A percentile compares a stretch with the other conserved stretches of the same genome.
phyloP scores from a whole-genome alignment of 2,888 invertebrate genomes.

The Synanthedon tipuliformis region DNA sequence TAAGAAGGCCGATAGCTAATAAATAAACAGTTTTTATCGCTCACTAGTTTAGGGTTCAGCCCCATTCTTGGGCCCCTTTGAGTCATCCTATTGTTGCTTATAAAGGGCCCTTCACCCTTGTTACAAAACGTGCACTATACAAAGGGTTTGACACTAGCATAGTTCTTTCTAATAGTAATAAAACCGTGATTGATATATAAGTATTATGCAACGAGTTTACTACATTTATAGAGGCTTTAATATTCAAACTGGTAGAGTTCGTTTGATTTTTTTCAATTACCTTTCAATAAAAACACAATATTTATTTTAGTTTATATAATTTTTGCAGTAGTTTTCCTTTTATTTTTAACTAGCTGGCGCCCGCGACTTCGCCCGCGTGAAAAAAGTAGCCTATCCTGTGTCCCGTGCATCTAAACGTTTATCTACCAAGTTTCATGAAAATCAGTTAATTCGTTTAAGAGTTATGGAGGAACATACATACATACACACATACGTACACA shows the following conservation, averaged over 20 bases:
- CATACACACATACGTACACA: no score
- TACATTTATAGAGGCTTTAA: background rate
- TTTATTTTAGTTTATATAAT: no score
- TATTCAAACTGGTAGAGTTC: background rate
- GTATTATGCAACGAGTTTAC: conserved; percentile 1
- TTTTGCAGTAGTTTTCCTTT: no score
- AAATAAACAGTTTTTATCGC: background rate
- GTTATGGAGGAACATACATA: no score
- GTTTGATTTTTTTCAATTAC: no score
- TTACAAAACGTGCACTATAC: conserved; percentile 43
- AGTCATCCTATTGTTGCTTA: conserved; percentile 23
- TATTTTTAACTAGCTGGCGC: no score
- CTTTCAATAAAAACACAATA: no score
- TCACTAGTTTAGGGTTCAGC: background rate
- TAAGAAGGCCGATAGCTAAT: background rate
- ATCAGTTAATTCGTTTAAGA: no score
- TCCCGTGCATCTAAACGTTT: no score
- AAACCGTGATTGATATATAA: conserved; percentile 9
- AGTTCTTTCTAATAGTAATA: conserved; percentile 26
- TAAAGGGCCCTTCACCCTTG: conserved; percentile 29
- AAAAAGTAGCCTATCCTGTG: no score
- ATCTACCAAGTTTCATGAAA: no score
- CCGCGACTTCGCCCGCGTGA: no score
- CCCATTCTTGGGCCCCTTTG: background rate
- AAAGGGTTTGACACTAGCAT: conserved; percentile 39